Conservation (phyloP, 1,140 invertebrate genomes). For the Drosophila kohkoa region DNA sequence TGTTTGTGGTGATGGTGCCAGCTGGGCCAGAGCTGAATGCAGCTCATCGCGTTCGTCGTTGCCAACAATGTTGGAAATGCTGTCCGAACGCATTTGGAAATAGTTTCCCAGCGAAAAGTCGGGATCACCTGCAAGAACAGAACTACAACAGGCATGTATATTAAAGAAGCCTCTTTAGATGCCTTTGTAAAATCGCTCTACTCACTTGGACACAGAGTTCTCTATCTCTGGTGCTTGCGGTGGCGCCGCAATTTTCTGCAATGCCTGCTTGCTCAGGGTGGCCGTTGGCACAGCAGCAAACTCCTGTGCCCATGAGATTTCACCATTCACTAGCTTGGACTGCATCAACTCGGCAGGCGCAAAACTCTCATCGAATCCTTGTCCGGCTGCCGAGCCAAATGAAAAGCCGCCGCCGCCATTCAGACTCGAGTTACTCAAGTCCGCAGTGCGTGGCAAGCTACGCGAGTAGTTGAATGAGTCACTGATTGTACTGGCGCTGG, state of each 20-base stretch:
- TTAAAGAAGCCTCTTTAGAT: neutral
- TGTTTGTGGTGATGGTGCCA: conserved; percentile 31
- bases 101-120: conserved; percentile 79
- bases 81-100: conserved; percentile 75
- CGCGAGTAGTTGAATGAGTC: conserved; percentile 61
- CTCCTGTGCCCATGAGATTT: conserved; percentile 81
- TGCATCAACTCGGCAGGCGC: conserved; percentile 77
- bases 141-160: conserved; percentile 45
- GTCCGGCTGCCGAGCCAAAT: conserved; percentile 46
- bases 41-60: conserved; percentile 40
- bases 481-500: conserved; percentile 30
- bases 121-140: conserved; percentile 65
- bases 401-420: conserved; percentile 71
- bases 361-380: conserved; percentile 67
- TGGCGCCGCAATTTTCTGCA: conserved; percentile 59
- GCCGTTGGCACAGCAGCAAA: conserved; percentile 73
- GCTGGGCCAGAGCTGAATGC: conserved; percentile 25
- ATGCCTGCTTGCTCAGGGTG: conserved; percentile 63
- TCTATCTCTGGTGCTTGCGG: conserved; percentile 52
- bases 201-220: conserved; percentile 71
- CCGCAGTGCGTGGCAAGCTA: conserved; percentile 74
- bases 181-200: neutral
- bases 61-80: conserved; percentile 63
- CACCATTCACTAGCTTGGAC: conserved; percentile 70
- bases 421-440: conserved; percentile 62